Base-by-base conservation (phyloP, 2,888 invertebrate species). In the Holacanthella duospinosa region DNA sequence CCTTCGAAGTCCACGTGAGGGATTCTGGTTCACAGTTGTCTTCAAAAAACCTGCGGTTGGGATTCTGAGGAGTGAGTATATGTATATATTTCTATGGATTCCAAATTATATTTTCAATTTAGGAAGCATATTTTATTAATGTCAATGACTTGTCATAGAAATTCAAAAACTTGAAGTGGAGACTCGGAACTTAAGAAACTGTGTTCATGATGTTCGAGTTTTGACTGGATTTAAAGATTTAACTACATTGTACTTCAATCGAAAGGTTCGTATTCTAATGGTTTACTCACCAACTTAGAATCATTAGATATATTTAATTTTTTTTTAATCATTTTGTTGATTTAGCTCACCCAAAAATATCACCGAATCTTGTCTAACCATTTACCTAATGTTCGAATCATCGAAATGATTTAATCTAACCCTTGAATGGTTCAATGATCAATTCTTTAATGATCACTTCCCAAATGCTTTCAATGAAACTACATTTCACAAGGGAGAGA, bases 171-270 rank as follows among this genome's bases (percentile, higher is more conserved):
- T 57, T 29, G 57, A 28, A 25, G 29, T 57, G 9, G 57, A 57
- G 29, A 57, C 57, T 21, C 29, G 57, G 29, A 57, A 25, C 21
- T 36, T 57, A 25, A 28, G 57, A 21, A 57, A 21, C 29, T 29
- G 57, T 9, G 57, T 57, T 24, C 57, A 57, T 27, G 57, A 57
- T 29, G 57, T 29, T 2, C 4, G 6, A 2, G 57, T 57, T 19
- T 29, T 57, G 24, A 29, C 57, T n/a, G 29, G 16, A 21, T 57
- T 57, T 25, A 36, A 27, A 9, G 29, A 36, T 21, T 25, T 57
- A 12, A 28, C 29, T 4, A 27, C 29, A 19, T 24, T 57, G n/a
- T 29, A 57, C 24, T 57, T 57, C 21, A 57, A 57, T 21, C 29
- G 57, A 29, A 57, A 57, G 57, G 57, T 57, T 29, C 28, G 9